These are phyloP conservation scores for Coleophora deauratella DNA, from an alignment of 2,888 invertebrate species.

Conservation along the genomic window DNA sequence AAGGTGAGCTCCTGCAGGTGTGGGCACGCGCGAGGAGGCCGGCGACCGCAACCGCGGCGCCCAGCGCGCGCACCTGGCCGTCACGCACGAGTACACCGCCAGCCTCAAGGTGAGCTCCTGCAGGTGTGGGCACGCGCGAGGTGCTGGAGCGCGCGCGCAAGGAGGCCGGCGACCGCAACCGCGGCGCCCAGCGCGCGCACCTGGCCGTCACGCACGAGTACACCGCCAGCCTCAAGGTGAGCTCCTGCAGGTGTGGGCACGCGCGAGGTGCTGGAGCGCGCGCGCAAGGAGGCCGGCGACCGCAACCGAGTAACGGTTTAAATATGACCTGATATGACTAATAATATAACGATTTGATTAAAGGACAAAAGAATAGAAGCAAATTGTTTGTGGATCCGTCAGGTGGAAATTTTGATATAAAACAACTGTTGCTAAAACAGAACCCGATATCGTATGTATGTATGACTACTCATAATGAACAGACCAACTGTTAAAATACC, in stretches of 20 bases:
- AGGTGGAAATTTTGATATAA: no score
- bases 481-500: no score
- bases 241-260: slow-evolving; percentile 58
- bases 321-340: no score
- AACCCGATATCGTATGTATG: no score
- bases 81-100: slow-evolving; percentile 70
- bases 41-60: slow-evolving; percentile 75
- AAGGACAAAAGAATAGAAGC: no score
- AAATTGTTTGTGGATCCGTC: no score
- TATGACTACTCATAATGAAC: no score
- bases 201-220: slow-evolving; percentile 74
- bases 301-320: no score
- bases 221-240: slow-evolving; percentile 66
- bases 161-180: slow-evolving; percentile 72
- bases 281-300: slow-evolving; percentile 76
- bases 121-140: slow-evolving; percentile 73
- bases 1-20: slow-evolving; percentile 48
- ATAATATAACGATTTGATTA: no score
- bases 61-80: slow-evolving; percentile 73
- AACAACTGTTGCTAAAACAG: no score
- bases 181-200: slow-evolving; percentile 68
- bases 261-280: slow-evolving; percentile 69
- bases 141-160: slow-evolving; percentile 76
- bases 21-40: slow-evolving; percentile 72
- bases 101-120: slow-evolving; percentile 59